A percentile compares a stretch with the other conserved stretches of the same genome.
phyloP scores from a whole-genome alignment of 2,888 invertebrate species.

The Ommatoiulus sabulosus region DNA sequence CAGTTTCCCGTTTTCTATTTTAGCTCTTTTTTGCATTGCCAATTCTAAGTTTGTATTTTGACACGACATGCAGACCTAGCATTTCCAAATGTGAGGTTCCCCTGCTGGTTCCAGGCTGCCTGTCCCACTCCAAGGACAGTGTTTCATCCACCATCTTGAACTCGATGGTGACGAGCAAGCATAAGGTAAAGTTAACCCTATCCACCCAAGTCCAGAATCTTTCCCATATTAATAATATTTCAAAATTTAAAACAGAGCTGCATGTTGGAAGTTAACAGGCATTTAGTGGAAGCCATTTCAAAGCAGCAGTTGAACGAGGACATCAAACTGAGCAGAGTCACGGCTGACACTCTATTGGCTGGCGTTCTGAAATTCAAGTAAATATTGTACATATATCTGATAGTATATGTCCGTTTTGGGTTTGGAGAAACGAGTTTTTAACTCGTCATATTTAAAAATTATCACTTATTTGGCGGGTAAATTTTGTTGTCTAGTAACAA shows the following conservation, averaged over 20 bases:
- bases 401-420: no score
- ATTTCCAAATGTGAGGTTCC: not conserved
- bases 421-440: no score
- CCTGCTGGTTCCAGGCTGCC: not conserved
- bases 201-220: not conserved
- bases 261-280: conserved; percentile 66
- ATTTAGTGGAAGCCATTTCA: conserved; percentile 65
- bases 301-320: conserved; percentile 60
- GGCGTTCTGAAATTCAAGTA: conserved; percentile 38
- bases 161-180: not conserved
- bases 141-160: not conserved
- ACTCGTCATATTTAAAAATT: no score
- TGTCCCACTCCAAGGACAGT: not conserved
- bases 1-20: no score
- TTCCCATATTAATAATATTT: not conserved
- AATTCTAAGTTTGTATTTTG: not conserved
- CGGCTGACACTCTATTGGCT: conserved; percentile 25
- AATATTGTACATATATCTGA: no score
- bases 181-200: not conserved
- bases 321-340: not conserved
- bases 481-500: no score
- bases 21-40: not conserved
- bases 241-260: conserved; percentile 64
- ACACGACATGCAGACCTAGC: not conserved
- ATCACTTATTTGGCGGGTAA: no score